A percentile compares a stretch with the other conserved stretches of the same genome.
Conservation (phyloP, 2,797 vertebrate species). For the Kryptolebias ocellatus region DNA sequence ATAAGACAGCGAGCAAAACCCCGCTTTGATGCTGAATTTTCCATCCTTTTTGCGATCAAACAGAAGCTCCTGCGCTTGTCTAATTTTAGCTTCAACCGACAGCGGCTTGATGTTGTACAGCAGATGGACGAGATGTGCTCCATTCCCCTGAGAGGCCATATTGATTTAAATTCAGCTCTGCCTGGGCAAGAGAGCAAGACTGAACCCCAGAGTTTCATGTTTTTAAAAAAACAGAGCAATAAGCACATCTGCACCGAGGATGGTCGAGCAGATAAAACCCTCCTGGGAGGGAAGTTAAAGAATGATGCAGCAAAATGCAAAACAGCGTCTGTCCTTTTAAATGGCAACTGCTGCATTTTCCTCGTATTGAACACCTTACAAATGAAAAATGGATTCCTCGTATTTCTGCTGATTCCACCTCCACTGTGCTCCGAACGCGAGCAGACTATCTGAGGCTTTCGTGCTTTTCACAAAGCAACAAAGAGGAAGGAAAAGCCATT, state of each 20-base stretch:
- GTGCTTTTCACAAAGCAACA: constrained; percentile 1
- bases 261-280: constrained; percentile 27
- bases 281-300: constrained; percentile 8
- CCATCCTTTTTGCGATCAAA: constrained; percentile 35
- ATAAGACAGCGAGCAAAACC: constrained; percentile 26
- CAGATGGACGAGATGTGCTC: constrained; percentile 69
- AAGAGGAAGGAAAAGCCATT: constrained; percentile 41
- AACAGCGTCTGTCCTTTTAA: constrained; percentile 27
- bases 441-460: constrained; percentile 27
- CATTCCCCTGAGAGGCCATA: constrained; percentile 52
- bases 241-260: constrained; percentile 11
- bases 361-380: constrained; percentile 27
- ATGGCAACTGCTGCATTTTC: constrained; percentile 20
- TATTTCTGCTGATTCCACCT: constrained; percentile 45
- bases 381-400: constrained; percentile 54
- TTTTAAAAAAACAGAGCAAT: constrained; percentile 4
- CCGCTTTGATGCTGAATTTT: constrained; percentile 24
- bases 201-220: constrained; percentile 12
- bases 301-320: constrained; percentile 63
- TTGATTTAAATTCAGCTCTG: constrained; percentile 67
- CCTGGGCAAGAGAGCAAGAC: constrained; percentile 22
- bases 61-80: constrained; percentile 38
- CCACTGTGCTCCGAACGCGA: constrained; percentile 15
- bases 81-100: constrained; percentile 69
- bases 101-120: constrained; percentile 64